Percentiles rank a stretch among this genome's conserved stretches.
These are phyloP conservation scores for Himantopus leucocephalus DNA, from an alignment of 2,113 vertebrate species.

Conservation along the genomic window DNA sequence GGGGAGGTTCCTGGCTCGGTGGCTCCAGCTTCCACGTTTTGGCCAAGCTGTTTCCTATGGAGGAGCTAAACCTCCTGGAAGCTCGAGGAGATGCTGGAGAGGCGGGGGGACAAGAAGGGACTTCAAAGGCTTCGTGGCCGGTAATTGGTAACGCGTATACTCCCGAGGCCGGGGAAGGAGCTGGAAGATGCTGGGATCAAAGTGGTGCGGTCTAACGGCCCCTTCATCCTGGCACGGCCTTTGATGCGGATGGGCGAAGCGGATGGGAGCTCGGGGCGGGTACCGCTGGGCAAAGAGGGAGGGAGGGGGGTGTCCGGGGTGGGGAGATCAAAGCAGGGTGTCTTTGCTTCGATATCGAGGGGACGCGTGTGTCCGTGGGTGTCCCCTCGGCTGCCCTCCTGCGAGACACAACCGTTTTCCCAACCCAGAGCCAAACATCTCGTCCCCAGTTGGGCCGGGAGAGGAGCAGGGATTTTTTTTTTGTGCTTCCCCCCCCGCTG, in stretches of 20 bases:
- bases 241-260: background rate
- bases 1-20: background rate
- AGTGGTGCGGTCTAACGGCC: background rate
- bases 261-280: accelerated
- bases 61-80: background rate
- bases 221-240: background rate
- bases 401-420: too few species aligned
- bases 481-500: too few species aligned
- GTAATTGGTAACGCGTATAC: background rate
- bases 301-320: background rate
- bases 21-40: background rate
- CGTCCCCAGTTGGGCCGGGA: accelerated
- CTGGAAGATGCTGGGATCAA: background rate
- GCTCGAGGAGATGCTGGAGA: background rate
- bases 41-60: accelerated
- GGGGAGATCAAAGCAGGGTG: background rate
- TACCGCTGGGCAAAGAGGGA: accelerated
- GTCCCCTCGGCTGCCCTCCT: background rate
- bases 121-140: background rate
- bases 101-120: background rate
- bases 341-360: accelerated
- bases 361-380: too few species aligned
- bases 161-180: background rate
- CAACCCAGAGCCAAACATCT: background rate
- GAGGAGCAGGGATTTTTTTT: background rate